A percentile compares a stretch with the other conserved stretches of the same genome.
Evolutionary conservation across 2,888 invertebrate genomes (phyloP).

Genomic region (Ochropleura leucogaster): DNA sequence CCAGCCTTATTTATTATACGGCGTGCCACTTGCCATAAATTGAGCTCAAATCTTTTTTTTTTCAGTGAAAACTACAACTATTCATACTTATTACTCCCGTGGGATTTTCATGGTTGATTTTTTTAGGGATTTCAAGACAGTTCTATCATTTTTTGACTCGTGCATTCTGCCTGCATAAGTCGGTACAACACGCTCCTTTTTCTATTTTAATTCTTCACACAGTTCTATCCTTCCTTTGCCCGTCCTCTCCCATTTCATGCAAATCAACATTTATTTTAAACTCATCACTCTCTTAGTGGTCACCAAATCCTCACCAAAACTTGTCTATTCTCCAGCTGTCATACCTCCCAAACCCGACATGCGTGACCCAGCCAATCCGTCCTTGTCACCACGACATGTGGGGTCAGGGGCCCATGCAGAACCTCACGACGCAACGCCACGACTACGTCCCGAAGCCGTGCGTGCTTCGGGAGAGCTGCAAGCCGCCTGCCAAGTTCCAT

Average conservation of each 20-base stretch:
- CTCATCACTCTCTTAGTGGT: background rate
- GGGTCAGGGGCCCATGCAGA: conserved; percentile 93
- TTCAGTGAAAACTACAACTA: background rate
- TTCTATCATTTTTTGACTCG: background rate
- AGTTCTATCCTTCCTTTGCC: background rate
- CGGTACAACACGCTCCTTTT: background rate
- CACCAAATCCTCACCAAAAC: background rate
- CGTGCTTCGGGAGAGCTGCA: conserved; percentile 83
- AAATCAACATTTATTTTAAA: background rate
- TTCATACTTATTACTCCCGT: background rate
- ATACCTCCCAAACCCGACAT: conserved; percentile 91
- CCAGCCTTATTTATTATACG: background rate
- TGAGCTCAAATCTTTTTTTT: background rate
- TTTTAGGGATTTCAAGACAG: background rate
- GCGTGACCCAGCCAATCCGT: conserved; percentile 90
- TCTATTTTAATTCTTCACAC: background rate
- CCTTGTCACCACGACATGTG: conserved; percentile 92
- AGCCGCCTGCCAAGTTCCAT: conserved; percentile 82
- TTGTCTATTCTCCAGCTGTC: conserved; percentile 82
- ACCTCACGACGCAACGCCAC: conserved; percentile 93
- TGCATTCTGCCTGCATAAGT: no score
- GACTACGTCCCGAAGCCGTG: conserved; percentile 93
- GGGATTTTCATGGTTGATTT: background rate
- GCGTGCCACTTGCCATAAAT: background rate
- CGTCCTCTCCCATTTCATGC: background rate